Base-by-base conservation (phyloP, 2,797 vertebrate genomes). In the Malurus leucopterus region DNA sequence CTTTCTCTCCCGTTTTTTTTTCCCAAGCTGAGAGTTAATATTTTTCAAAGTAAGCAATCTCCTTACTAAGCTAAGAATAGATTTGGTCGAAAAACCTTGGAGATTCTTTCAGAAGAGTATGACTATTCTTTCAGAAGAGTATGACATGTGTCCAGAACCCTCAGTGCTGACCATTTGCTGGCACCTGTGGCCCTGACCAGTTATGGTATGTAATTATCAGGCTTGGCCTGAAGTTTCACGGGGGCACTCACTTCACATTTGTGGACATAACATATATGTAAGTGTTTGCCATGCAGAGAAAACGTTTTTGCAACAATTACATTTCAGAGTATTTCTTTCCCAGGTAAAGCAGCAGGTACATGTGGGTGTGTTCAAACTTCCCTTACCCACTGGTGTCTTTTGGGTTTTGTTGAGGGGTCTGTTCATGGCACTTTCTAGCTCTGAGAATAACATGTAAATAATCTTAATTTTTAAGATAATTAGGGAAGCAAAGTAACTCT, bases 251-350 rank as follows among this genome's bases (percentile, higher is more conserved):
- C 58, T 77, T 87, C 23, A 27, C 22, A 8, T 36, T 57, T 5
- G 1, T 64, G 6, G 51, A 8, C 6, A 29, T 71, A 53, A 40
- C 0, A 1, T 36, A 12, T 14, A 15, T 75, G 51, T 36, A 44
- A 73, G 21, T 49, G 10, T 64, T 82, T 84, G 12, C 15, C 2
- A 8, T 32, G 54, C 47, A 69, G 43, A 72, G 19, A 71, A 83
- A 61, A 8, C 3, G 8, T 53, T 82, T 86, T 63, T 73, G n/a
- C 9, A 70, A 9, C 2, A 14, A 9, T 30, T 50, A 20, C 11
- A 11, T 72, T 89, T 78, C 36, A 44, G 19, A 27, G 7, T 41
- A 15, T 57, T 79, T 64, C 55, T 88, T 80, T 15, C 21, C 21
- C 13, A 22, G 15, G 9, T 53, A 38, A 84, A 70, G 51, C 10